These are phyloP conservation scores for Butorides virescens DNA, from an alignment of 2,113 vertebrate genomes.

Conservation along the genomic window DNA sequence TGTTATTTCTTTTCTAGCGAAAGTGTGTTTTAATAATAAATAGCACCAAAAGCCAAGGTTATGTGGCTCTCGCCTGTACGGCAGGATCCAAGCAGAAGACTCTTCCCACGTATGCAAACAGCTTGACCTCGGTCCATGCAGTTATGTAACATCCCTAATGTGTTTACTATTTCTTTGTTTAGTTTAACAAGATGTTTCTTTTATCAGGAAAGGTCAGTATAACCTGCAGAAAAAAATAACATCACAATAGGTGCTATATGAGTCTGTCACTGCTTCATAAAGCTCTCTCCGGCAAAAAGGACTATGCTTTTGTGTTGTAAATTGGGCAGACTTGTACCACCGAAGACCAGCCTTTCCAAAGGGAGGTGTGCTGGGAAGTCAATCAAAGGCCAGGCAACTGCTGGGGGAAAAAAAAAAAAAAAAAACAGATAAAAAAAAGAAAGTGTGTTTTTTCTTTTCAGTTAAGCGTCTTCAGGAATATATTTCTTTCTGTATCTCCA, in stretches of 20 bases:
- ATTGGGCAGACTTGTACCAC: background rate
- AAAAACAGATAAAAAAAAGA: background rate
- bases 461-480: background rate
- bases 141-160: conserved; percentile 54
- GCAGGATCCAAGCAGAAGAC: conserved; percentile 11
- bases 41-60: conserved; percentile 60
- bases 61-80: background rate
- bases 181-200: conserved; percentile 50
- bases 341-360: background rate
- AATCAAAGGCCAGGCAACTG: background rate
- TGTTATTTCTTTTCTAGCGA: conserved; percentile 63
- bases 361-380: background rate
- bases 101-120: background rate
- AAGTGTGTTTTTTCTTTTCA: background rate
- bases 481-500: conserved; percentile 59
- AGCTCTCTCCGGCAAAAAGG: background rate
- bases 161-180: conserved; percentile 51
- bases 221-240: background rate
- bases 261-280: background rate
- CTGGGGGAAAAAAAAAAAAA: background rate
- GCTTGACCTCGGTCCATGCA: conserved; percentile 32
- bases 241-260: background rate
- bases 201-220: conserved; percentile 54
- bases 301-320: background rate
- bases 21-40: conserved; percentile 65